Base-by-base conservation (phyloP, 1,140 invertebrate genomes). In the Oncopodura yosiiana region DNA sequence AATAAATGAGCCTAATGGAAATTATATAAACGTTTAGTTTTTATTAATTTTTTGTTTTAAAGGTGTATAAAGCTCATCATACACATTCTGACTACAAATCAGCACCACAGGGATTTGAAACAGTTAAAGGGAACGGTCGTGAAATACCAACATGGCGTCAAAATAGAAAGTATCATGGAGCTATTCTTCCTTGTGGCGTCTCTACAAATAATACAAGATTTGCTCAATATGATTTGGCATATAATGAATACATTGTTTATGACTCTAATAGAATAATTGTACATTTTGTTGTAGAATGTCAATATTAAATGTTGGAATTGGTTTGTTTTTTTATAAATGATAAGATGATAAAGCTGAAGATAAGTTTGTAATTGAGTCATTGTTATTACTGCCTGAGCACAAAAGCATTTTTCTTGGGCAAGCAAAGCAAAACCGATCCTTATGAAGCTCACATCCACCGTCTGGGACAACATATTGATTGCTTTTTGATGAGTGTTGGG, bases 391-490 rank as follows among this genome's bases (percentile, higher is more conserved):
- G n/a, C n/a, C n/a, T n/a, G n/a, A n/a, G n/a, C n/a, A n/a, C n/a
- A n/a, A n/a, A n/a, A n/a, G n/a, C n/a, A n/a, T n/a, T n/a, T n/a
- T n/a, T n/a, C n/a, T n/a, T n/a, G n/a, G n/a, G n/a, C n/a, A n/a
- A n/a, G n/a, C n/a, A n/a, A n/a, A n/a, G n/a, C n/a, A n/a, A n/a
- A n/a, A 21, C 16, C 34, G n/a, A 30, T 50, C 34, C 26, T 50
- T 50, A 34, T 50, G 48, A 21, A 36, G n/a, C 3, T 30, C 32
- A 27, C 48, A 50, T 5, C 48, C 48, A n/a, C n/a, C n/a, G n/a
- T n/a, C n/a, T 58, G 27, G 29, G 51, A 16, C 49, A 57, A 37
- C 16, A 32, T 5, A 45, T 21, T n/a, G 24, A n/a, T 14, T 19
- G 29, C 6, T 2, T 1, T 30, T 42, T 48, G 2, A n/a, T n/a